Evolutionary conservation across 2,797 vertebrate genomes (phyloP).

Genomic region (Gallirallus australis): DNA sequence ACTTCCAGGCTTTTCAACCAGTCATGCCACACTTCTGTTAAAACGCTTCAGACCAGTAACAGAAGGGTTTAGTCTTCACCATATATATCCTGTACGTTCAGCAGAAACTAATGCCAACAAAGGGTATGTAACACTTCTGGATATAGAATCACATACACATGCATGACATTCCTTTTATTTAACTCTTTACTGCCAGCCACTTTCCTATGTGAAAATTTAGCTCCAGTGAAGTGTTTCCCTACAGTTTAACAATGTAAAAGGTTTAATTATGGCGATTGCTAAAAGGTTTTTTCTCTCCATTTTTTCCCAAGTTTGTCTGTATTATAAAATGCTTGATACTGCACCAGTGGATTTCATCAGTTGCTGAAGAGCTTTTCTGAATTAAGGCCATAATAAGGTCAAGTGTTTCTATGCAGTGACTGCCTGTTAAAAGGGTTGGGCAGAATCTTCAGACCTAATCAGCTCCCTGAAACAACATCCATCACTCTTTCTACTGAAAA

Average conservation of each 20-base stretch:
- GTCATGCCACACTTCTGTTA: slow-evolving; percentile 73
- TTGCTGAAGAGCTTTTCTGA: background rate
- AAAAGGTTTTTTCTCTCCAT: background rate
- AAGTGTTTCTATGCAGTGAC: background rate
- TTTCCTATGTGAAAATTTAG: background rate
- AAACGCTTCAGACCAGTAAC: slow-evolving; percentile 57
- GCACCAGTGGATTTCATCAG: background rate
- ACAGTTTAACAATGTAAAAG: background rate
- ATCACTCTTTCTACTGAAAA: background rate
- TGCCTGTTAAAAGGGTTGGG: background rate
- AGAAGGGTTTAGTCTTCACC: slow-evolving; percentile 49
- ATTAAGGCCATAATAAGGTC: background rate
- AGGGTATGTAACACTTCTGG: slow-evolving; percentile 70
- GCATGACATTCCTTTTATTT: slow-evolving; percentile 66
- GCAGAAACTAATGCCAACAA: slow-evolving; percentile 69
- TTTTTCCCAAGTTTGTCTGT: background rate
- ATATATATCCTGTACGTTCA: slow-evolving; percentile 66
- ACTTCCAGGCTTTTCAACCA: slow-evolving; percentile 7
- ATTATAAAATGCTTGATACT: background rate
- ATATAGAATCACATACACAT: slow-evolving; percentile 67
- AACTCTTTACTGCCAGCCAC: slow-evolving; percentile 49
- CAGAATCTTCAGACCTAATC: background rate
- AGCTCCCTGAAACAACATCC: background rate
- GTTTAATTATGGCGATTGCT: background rate
- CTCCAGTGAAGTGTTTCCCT: background rate